phyloP scores from a whole-genome alignment of 2,113 vertebrate species.

The Eubucco bourcierii region DNA sequence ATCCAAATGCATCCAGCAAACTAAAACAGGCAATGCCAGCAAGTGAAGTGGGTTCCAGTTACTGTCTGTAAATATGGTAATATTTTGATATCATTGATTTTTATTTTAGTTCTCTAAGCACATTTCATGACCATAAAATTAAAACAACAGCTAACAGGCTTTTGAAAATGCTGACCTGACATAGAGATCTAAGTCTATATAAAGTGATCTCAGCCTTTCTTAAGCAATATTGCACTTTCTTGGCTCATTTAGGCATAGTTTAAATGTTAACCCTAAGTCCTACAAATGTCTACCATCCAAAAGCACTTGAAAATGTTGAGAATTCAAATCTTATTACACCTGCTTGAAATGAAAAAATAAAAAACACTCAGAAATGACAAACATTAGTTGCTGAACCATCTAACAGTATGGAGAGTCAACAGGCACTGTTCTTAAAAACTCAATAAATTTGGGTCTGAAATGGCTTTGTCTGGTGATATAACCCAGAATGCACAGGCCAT shows the following conservation, averaged over 20 bases:
- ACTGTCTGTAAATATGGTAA: background rate
- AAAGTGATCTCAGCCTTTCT: background rate
- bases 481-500: background rate
- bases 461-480: background rate
- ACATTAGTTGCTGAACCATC: background rate
- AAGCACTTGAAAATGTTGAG: background rate
- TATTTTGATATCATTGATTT: background rate
- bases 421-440: background rate
- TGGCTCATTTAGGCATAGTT: background rate
- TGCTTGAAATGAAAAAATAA: background rate
- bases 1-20: background rate
- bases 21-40: background rate
- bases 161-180: background rate
- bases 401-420: background rate
- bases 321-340: background rate
- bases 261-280: background rate
- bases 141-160: background rate
- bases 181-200: background rate
- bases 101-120: background rate
- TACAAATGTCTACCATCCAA: background rate
- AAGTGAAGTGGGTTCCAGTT: background rate
- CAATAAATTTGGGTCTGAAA: background rate
- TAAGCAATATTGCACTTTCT: background rate
- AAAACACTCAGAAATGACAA: background rate
- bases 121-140: background rate